Conservation (phyloP, 2,797 vertebrate genomes). For the Neosilurus hyrtlii region DNA sequence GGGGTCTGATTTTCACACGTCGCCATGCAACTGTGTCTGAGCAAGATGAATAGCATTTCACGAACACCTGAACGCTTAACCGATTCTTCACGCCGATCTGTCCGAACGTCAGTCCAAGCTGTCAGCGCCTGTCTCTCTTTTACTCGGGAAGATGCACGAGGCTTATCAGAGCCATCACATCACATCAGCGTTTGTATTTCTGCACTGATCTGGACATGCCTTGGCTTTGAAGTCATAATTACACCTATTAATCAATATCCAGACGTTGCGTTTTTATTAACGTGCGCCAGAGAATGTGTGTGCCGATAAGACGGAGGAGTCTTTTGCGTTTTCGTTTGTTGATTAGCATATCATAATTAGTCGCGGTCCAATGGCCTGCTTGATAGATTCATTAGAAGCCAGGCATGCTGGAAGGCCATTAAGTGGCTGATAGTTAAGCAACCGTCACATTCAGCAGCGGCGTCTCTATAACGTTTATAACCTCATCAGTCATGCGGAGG, state of each 20-base stretch:
- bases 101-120: not conserved
- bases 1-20: not conserved
- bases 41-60: not conserved
- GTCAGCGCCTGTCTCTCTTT: not conserved
- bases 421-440: constrained; percentile 63
- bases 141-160: constrained; percentile 40
- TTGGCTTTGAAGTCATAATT: constrained; percentile 57
- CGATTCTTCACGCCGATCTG: constrained; percentile 1
- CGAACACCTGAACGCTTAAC: not conserved
- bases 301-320: constrained; percentile 61
- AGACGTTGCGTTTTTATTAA: constrained; percentile 37
- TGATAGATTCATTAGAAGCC: constrained; percentile 75
- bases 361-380: constrained; percentile 73
- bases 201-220: constrained; percentile 23
- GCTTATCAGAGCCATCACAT: constrained; percentile 50
- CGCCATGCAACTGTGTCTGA: not conserved
- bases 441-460: constrained; percentile 58
- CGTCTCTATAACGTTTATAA: constrained; percentile 41
- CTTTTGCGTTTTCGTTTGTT: constrained; percentile 60
- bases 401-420: constrained; percentile 73
- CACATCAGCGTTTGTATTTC: constrained; percentile 56
- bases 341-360: constrained; percentile 78
- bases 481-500: constrained; percentile 36
- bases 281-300: constrained; percentile 33
- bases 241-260: constrained; percentile 61